phyloP scores from a whole-genome alignment of 1,140 invertebrate species.

The Zaprionus ornatus region DNA sequence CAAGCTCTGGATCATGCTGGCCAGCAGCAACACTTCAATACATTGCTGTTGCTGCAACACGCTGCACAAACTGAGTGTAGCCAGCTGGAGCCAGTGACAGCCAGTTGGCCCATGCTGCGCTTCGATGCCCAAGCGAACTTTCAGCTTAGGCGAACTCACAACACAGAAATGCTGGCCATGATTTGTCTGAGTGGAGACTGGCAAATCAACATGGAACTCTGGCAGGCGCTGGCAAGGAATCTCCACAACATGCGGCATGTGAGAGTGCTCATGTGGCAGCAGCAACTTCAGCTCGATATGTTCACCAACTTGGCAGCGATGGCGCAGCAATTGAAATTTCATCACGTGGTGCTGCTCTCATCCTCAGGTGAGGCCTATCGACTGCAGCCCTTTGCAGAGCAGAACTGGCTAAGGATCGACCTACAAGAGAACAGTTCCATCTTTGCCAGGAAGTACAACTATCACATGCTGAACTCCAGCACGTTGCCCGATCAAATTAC shows the following conservation, averaged over 20 bases:
- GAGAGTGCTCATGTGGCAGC: constrained; percentile 31
- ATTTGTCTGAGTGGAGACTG: constrained; percentile 28
- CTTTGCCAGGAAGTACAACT: constrained; percentile 35
- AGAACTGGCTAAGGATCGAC: constrained; percentile 34
- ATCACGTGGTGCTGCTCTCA: constrained; percentile 29
- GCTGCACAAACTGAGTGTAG: background rate
- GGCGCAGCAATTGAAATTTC: constrained; percentile 19
- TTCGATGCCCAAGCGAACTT: constrained; percentile 36
- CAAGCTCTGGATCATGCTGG: constrained; percentile 30
- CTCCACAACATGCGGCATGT: constrained; percentile 58
- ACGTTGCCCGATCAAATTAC: constrained; percentile 59
- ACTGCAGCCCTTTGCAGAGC: constrained; percentile 44
- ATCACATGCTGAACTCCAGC: background rate
- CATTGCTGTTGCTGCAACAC: constrained; percentile 37
- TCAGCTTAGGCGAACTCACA: constrained; percentile 22
- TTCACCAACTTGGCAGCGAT: constrained; percentile 4
- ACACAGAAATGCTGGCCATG: constrained; percentile 47
- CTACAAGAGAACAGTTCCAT: background rate
- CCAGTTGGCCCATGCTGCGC: constrained; percentile 30
- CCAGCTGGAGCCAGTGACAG: background rate
- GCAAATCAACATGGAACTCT: constrained; percentile 38
- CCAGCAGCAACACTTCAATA: constrained; percentile 29
- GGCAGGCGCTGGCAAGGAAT: constrained; percentile 52
- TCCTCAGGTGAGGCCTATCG: constrained; percentile 10
- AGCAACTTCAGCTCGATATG: background rate